Evolutionary conservation across 2,888 invertebrate species (phyloP).

Genomic region (Eremobia ochroleuca): DNA sequence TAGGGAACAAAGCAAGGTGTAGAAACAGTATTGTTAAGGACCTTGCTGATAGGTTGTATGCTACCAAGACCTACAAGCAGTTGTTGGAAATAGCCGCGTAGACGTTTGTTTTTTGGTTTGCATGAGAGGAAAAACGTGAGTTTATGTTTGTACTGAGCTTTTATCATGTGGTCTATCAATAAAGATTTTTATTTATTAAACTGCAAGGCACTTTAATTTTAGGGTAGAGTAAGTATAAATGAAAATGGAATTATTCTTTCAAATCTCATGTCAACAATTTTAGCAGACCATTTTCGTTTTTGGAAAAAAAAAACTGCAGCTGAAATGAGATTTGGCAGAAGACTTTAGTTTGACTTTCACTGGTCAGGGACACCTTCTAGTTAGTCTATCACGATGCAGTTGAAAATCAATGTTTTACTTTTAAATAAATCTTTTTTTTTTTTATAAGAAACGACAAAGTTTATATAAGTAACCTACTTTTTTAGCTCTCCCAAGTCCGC

Average conservation of each 20-base stretch:
- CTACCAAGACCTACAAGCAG: too few relatives aligned
- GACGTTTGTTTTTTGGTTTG: too few relatives aligned
- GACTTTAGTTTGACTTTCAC: not conserved
- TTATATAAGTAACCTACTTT: not conserved
- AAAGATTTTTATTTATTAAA: not conserved
- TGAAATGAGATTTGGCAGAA: not conserved
- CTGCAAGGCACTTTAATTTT: not conserved
- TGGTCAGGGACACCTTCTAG: not conserved
- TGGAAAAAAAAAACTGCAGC: not conserved
- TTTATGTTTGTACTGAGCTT: too few relatives aligned
- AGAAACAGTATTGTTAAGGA: not conserved
- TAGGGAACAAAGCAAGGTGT: not conserved
- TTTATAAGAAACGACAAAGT: not conserved
- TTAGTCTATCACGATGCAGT: not conserved
- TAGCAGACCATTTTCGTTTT: not conserved
- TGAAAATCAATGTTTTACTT: not conserved
- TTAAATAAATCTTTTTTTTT: not conserved
- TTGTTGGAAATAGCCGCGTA: too few relatives aligned
- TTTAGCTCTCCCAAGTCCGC: conserved; percentile 71
- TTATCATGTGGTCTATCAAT: too few relatives aligned
- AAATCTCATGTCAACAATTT: not conserved
- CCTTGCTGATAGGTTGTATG: not conserved
- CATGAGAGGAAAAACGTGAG: too few relatives aligned
- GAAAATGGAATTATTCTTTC: not conserved
- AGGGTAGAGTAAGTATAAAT: not conserved